A percentile compares a stretch with the other conserved stretches of the same genome.
These are phyloP conservation scores for Dromaius novaehollandiae DNA, from an alignment of 2,113 vertebrate species.

Conservation along the genomic window DNA sequence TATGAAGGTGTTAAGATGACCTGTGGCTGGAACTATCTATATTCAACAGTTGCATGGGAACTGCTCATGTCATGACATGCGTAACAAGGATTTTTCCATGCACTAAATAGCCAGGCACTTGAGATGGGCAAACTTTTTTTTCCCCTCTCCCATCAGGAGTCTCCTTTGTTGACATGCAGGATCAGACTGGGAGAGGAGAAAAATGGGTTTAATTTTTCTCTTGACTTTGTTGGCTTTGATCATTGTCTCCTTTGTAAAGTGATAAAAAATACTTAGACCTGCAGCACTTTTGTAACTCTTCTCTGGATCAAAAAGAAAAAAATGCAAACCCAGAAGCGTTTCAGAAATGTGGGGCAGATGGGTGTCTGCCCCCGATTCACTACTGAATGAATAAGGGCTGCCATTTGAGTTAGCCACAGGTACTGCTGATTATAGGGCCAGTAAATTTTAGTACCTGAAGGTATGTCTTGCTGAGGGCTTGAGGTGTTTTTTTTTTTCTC, in stretches of 20 bases:
- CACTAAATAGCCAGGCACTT: conserved; percentile 70
- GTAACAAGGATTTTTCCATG: conserved; percentile 41
- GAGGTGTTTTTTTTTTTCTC: neutral
- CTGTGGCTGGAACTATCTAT: neutral
- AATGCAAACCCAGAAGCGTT: conserved; percentile 70
- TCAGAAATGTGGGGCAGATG: conserved; percentile 50
- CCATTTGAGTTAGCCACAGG: conserved; percentile 65
- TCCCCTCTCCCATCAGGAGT: conserved; percentile 20
- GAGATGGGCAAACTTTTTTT: conserved; percentile 59
- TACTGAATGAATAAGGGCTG: conserved; percentile 77
- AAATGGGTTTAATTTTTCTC: conserved; percentile 41
- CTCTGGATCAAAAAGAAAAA: conserved; percentile 65
- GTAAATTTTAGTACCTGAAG: conserved; percentile 76
- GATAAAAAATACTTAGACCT: conserved; percentile 69
- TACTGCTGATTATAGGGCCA: conserved; percentile 78
- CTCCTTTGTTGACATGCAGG: conserved; percentile 34
- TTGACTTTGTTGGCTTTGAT: conserved; percentile 74
- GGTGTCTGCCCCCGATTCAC: conserved; percentile 64
- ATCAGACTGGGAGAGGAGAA: conserved; percentile 64
- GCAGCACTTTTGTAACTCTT: conserved; percentile 73
- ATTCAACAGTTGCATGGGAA: neutral
- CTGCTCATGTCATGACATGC: neutral
- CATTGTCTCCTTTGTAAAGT: conserved; percentile 72
- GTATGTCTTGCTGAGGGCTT: conserved; percentile 71
- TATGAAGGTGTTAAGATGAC: conserved; percentile 28